Evolutionary conservation across 2,797 vertebrate species (phyloP), one percentile per base, ranked within the genome.

Genomic region (Hyperoplus immaculatus): DNA sequence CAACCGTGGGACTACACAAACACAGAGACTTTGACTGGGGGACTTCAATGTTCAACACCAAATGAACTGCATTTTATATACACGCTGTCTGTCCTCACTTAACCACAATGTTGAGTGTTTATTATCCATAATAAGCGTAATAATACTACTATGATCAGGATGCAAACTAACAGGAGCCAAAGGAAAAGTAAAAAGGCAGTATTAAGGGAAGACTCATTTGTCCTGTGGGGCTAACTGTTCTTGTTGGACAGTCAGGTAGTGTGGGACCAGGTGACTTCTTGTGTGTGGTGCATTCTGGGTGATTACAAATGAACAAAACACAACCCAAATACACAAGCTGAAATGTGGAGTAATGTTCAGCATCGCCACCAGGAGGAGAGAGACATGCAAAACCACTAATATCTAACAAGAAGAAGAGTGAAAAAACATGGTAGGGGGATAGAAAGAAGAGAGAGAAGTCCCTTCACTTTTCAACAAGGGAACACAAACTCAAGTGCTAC

Each of bases 21-120:
- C 38, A 65, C 43, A 16, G 21, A 58, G 4, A 60, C 75, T 55
- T 65, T 47, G 50, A 73, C 36, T 74, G 49, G 8, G 59, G 58
- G 81, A 66, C 83, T 77, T 84, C 82, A 78, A 75, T 55, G n/a
- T 73, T 82, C 38, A 82, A 62, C 75, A 69, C 62, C 59, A 71
- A 29, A 65, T 36, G 21, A 58, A 54, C 46, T 60, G 51, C 49
- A 62, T 80, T 67, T 49, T 49, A 18, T 14, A 59, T 16, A 7
- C 38, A 16, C 14, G 29, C 51, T 0, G 6, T 58, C 8, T 79
- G 65, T 61, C 36, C 29, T 73, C 54, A 49, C 16, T 38, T 29
- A 29, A 16, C 56, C 29, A 69, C 54, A 18, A 50, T 53, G 16
- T 69, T 38, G 14, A 45, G 29, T 29, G 41, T 56, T 29, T 29